phyloP scores from a whole-genome alignment of 2,888 invertebrate genomes.

The Pandemis corylana region DNA sequence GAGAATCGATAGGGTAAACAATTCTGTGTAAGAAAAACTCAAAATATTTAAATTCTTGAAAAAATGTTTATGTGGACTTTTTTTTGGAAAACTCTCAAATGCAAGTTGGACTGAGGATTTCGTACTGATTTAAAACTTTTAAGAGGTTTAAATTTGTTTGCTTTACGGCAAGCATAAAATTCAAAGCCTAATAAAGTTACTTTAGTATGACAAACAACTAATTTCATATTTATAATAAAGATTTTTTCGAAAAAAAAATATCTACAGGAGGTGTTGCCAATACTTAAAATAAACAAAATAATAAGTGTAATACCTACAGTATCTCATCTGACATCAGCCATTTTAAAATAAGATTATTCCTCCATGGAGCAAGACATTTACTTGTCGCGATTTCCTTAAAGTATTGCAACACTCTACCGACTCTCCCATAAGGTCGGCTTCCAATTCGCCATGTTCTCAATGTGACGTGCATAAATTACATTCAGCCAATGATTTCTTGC shows the following conservation, averaged over 20 bases:
- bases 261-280: not conserved
- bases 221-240: not conserved
- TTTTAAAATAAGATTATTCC: conserved; percentile 16
- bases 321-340: conserved; percentile 4
- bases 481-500: not conserved
- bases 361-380: conserved; percentile 20
- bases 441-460: conserved; percentile 6
- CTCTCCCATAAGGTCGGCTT: conserved; percentile 21
- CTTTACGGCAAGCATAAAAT: no score
- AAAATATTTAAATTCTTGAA: no score
- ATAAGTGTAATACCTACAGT: not conserved
- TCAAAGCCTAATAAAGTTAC: no score
- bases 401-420: conserved; percentile 16
- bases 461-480: conserved; percentile 10
- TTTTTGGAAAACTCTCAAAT: no score
- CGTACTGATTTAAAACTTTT: no score
- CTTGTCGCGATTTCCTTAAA: conserved; percentile 16
- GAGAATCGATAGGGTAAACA: no score
- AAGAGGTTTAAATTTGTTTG: no score
- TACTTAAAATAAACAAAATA: not conserved
- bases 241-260: not conserved
- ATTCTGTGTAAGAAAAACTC: no score
- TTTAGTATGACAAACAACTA: no score
- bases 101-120: no score
- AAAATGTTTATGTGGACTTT: no score